phyloP scores from a whole-genome alignment of 2,888 invertebrate genomes.

The Cheilosia vulpina region DNA sequence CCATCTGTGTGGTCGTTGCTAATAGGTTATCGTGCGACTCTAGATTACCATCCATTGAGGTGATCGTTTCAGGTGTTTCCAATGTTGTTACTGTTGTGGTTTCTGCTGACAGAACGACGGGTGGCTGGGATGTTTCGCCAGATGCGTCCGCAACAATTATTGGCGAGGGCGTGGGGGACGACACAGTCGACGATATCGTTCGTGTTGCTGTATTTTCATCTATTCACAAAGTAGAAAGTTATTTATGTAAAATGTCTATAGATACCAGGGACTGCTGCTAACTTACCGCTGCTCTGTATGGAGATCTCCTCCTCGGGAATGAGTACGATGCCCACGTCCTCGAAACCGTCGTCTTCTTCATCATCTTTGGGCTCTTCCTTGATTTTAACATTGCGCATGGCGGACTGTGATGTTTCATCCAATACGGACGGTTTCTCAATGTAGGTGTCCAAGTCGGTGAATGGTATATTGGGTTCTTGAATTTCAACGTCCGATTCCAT shows the following conservation, averaged over 20 bases:
- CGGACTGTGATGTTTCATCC: constrained; percentile 77
- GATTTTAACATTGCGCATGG: constrained; percentile 85
- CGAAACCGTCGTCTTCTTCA: constrained; percentile 83
- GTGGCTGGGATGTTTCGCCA: constrained; percentile 79
- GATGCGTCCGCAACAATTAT: constrained; percentile 83
- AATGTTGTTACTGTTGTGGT: constrained; percentile 76
- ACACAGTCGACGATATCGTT: constrained; percentile 80
- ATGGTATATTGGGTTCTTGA: constrained; percentile 83
- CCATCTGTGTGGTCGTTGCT: constrained; percentile 82
- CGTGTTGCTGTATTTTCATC: constrained; percentile 81
- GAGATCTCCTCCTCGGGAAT: constrained; percentile 82
- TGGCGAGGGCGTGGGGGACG: constrained; percentile 77
- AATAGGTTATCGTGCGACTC: constrained; percentile 86
- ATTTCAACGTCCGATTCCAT: constrained; percentile 83
- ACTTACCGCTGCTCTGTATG: constrained; percentile 81
- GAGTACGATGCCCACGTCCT: constrained; percentile 83
- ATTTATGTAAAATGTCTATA: background rate
- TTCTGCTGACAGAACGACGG: constrained; percentile 68
- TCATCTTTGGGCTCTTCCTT: constrained; percentile 90
- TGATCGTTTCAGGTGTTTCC: constrained; percentile 72
- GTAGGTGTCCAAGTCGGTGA: constrained; percentile 83
- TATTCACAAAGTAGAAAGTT: constrained; percentile 34
- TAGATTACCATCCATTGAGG: constrained; percentile 91
- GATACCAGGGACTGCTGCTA: background rate
- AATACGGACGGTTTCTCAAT: constrained; percentile 80